Evolutionary conservation across 2,888 invertebrate species (phyloP), one percentile per base, ranked within the genome.

Genomic region (Sthenelais limicola): DNA sequence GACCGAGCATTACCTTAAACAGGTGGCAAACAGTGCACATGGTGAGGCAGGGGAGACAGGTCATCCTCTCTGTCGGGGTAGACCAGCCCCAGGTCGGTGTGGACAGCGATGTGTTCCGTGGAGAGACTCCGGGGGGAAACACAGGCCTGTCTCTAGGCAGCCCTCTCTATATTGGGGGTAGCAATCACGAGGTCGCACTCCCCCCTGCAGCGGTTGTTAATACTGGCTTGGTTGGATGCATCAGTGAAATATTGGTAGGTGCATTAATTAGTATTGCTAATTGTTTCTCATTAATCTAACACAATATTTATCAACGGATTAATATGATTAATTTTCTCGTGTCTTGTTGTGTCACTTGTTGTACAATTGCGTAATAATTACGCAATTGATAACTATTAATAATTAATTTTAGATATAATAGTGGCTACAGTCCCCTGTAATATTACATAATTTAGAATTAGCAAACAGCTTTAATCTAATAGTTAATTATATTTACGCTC

Each of bases 41-140:
- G 33, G 30, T 18, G 3, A 47, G 71, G 9, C 56, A 38, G 15
- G 71, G 62, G 30, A 43, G 43, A 2, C 28, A 43, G n/a, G 71
- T 62, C 21, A 30, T 28, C 48, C 48, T 71, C 18, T 38, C 62
- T 3, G 35, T 68, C 7, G 68, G 68, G 24, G 35, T 33, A 9
- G 51, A 38, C 38, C 38, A 35, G 62, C 62, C 62, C 38, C 62
- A 38, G 24, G 62, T 62, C 38, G 62, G 62, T 1, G 35, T 69
- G 52, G 69, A 69, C 26, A 49, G 68, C 7, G 24, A 26, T 4
- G 52, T 26, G 2, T 35, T 62, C 12, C 21, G 2, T 1, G 62
- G 62, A 24, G 52, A 69, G 33, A 69, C 52, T 1, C 69, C 69
- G 33, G 69, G 69, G 2, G 43, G 30, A 5, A 69, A 48, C 69